Percentiles rank a stretch among this genome's conserved stretches.
These are phyloP conservation scores for Arbacia lixula DNA, from an alignment of 53 echinoderm and acorn worm species.

Conservation along the genomic window DNA sequence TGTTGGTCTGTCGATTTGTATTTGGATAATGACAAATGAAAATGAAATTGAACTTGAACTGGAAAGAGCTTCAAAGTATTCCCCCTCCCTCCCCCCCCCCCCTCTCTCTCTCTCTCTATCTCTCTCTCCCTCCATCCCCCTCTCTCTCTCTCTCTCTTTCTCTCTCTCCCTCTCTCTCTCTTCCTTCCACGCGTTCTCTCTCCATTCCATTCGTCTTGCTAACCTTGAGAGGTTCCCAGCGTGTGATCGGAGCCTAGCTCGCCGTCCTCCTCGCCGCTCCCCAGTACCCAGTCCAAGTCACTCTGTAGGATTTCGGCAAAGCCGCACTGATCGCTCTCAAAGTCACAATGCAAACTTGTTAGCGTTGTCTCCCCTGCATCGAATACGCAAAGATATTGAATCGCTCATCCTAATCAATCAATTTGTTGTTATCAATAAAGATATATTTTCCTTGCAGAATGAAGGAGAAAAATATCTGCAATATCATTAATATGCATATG, in stretches of 20 bases:
- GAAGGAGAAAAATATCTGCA: no score
- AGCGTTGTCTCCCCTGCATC: not conserved
- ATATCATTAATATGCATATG: no score
- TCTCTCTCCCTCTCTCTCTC: not conserved
- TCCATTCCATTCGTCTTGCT: not conserved
- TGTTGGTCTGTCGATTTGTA: not conserved
- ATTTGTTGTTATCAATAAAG: no score
- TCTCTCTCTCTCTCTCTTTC: not conserved
- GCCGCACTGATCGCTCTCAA: not conserved
- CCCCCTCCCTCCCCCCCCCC: not conserved
- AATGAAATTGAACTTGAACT: no score
- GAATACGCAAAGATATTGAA: no score
- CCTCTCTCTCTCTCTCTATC: not conserved
- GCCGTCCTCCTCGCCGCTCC: not conserved
- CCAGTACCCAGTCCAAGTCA: slow-evolving; percentile 16
- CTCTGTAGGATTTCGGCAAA: not conserved
- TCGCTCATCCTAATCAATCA: no score
- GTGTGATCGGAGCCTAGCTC: not conserved
- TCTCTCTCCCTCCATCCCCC: not conserved
- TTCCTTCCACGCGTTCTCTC: not conserved
- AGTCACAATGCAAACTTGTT: not conserved
- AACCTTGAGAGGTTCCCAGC: not conserved
- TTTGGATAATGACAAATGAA: no score
- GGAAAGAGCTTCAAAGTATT: no score
- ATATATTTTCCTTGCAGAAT: no score